A percentile compares a stretch with the other conserved stretches of the same genome.
Evolutionary conservation across 2,113 vertebrate species (phyloP).

Genomic region (Albula glossodonta): DNA sequence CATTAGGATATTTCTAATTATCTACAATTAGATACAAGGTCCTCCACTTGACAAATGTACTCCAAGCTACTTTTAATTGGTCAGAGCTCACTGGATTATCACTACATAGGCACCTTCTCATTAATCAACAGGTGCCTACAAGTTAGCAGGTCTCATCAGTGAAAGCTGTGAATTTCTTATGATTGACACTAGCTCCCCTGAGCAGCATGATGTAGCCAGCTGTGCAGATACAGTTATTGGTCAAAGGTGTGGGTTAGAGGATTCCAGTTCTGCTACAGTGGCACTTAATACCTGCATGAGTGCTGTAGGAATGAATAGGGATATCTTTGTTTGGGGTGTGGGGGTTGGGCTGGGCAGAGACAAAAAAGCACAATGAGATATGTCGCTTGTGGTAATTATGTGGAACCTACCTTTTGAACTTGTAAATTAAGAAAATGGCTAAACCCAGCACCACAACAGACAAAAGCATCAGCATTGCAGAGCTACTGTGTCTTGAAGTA

Average conservation of each 20-base stretch:
- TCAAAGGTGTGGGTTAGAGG: too few species aligned
- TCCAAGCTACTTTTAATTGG: neutral
- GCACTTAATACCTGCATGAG: too few species aligned
- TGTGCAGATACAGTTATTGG: neutral
- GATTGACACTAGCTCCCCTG: neutral
- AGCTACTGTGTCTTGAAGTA: conserved; percentile 84
- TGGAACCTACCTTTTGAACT: conserved; percentile 88
- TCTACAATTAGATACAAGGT: too few species aligned
- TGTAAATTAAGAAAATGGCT: conserved; percentile 94
- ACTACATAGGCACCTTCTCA: neutral
- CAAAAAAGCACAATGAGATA: neutral
- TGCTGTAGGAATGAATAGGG: too few species aligned
- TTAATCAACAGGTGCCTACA: neutral
- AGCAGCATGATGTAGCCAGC: neutral
- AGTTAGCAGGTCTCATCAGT: neutral
- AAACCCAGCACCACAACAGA: conserved; percentile 88
- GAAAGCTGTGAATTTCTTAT: neutral
- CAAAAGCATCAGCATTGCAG: conserved; percentile 88
- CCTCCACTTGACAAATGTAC: too few species aligned
- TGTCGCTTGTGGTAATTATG: too few species aligned
- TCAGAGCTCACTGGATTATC: neutral
- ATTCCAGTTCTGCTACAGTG: too few species aligned
- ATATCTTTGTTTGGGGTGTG: too few species aligned
- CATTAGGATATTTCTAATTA: too few species aligned
- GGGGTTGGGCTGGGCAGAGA: too few species aligned